Evolutionary conservation across 2,888 invertebrate genomes (phyloP), one percentile per base, ranked within the genome.

Genomic region (Drosophila subquinaria): DNA sequence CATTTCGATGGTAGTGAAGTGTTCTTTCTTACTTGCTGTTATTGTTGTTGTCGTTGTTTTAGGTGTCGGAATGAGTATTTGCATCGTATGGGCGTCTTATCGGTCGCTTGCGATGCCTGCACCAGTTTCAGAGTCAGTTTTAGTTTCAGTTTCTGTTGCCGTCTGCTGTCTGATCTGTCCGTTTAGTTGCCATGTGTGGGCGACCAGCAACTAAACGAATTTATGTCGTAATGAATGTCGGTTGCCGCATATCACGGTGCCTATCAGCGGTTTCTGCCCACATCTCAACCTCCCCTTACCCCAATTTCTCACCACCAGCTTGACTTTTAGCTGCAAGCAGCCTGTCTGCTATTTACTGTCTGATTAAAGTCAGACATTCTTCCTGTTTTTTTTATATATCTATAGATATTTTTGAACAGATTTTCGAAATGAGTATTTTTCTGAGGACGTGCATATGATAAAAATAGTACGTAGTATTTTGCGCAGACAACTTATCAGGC

Each of bases 151-250:
- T n/a, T 15, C 45, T 40, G 50, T 52, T 36, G 9, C 27, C 33
- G 30, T n/a, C 57, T 42, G 57, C 33, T 30, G 35, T 35, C 35
- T 35, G 35, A 11, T 35, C 35, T 36, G 35, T 36, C 11, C 13
- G 35, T 36, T 13, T 4, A 13, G 11, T 13, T 13, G 9, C 57
- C 38, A 13, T 51, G 65, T 27, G 40, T 51, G 62, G 35, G 56
- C 57, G 59, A 20, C 61, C 65, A 50, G 69, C 62, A 75, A 77
- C 75, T 73, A 73, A 88, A 75, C 83, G 75, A 85, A 85, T 84
- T 88, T 84, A 86, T 88, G 86, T 80, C 75, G 81, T 82, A 84
- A 88, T 86, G 88, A 84, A 84, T 80, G 86, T 82, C 83, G 72
- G 88, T 72, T 73, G 80, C 74, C 80, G 69, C 86, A 82, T 84